Conservation (phyloP, 2,888 invertebrate species). For the Anoplius nigerrimus region DNA sequence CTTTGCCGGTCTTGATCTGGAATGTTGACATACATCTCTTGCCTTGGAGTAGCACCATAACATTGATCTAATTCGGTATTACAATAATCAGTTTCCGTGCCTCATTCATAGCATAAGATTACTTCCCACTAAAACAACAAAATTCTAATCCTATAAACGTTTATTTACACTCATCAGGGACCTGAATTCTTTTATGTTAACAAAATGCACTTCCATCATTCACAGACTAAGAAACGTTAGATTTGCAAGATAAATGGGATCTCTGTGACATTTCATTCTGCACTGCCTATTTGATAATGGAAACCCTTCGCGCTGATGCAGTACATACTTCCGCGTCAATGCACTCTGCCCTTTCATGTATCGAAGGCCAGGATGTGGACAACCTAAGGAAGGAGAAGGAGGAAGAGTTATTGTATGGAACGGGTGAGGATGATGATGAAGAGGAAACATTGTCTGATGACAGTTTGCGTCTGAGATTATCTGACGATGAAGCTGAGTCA, state of each 20-base stretch:
- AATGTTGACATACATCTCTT: too few relatives aligned
- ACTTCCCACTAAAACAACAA: too few relatives aligned
- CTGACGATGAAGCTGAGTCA: slow-evolving; percentile 66
- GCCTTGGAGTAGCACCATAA: too few relatives aligned
- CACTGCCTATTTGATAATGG: slow-evolving; percentile 57
- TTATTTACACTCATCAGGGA: too few relatives aligned
- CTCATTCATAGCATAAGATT: too few relatives aligned
- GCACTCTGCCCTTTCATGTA: slow-evolving; percentile 47
- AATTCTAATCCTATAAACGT: too few relatives aligned
- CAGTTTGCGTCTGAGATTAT: slow-evolving; percentile 69
- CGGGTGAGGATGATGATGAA: slow-evolving; percentile 60
- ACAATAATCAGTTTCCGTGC: too few relatives aligned
- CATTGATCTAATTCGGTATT: too few relatives aligned
- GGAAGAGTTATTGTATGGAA: slow-evolving; percentile 61
- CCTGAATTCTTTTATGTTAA: not conserved
- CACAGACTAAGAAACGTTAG: slow-evolving; percentile 50
- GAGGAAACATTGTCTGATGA: slow-evolving; percentile 67
- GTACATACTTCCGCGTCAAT: slow-evolving; percentile 58
- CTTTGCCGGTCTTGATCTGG: too few relatives aligned
- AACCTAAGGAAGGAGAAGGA: slow-evolving; percentile 62
- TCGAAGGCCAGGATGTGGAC: slow-evolving; percentile 49
- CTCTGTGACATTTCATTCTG: slow-evolving; percentile 42
- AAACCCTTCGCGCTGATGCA: slow-evolving; percentile 59
- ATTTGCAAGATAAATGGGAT: slow-evolving; percentile 44
- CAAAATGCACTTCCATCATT: slow-evolving; percentile 35